Evolutionary conservation across 2,113 vertebrate genomes (phyloP), one percentile per base, ranked within the genome.

Genomic region (Rhinogobius similis): DNA sequence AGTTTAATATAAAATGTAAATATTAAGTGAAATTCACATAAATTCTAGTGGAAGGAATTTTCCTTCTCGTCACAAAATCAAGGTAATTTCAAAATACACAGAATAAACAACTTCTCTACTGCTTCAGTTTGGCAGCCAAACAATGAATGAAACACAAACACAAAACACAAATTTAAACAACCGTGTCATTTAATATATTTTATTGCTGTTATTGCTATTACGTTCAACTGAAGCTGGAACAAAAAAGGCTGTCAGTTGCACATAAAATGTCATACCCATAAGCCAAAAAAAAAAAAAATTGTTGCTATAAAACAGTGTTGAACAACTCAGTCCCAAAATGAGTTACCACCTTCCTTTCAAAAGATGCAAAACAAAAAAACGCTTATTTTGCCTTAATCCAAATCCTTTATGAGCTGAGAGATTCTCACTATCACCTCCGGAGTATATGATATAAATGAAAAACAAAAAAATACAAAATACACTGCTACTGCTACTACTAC

Each of bases 321-420:
- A 16, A 46, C 0, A 52, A 46, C 63, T 46, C 26, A 44, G 18
- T 78, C 13, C 36, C 39, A 81, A 56, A 53, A n/a, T 5, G 43
- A 20, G 5, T 20, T 46, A 46, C 16, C 4, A 70, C 9, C 24
- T 29, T 66, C 32, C 9, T 43, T 72, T 79, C 24, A 77, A 21
- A 66, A 38, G n/a, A n/a, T n/a, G n/a, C n/a, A n/a, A 61, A 81
- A 56, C 70, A 73, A n/a, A n/a, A n/a, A n/a, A n/a, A n/a, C n/a
- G 50, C 43, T 38, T 23, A 79, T 32, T 68, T 46, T 78, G 78
- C 21, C 67, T 75, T 58, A 32, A 66, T 10, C 36, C 29, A 66
- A 77, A 68, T 64, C 23, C 52, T 53, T 23, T 63, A 53, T 68
- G 44, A 23, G 41, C 27, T 24, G 72, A 69, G 74, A 16, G 59